These are phyloP conservation scores for Drosophila acutilabella DNA, from an alignment of 2,888 invertebrate genomes.

Conservation along the genomic window DNA sequence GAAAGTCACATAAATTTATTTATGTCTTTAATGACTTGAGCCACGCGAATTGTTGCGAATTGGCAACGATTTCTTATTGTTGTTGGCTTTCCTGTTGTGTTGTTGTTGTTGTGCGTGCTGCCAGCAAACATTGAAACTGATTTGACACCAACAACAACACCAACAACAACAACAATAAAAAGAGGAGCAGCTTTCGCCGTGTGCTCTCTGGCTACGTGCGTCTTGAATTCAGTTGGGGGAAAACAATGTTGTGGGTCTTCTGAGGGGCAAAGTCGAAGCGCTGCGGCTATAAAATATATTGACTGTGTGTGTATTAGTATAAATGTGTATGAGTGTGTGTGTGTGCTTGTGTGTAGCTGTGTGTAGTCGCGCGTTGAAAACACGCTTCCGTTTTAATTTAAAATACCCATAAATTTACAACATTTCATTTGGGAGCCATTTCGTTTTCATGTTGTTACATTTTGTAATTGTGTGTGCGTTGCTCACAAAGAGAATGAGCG, in stretches of 20 bases:
- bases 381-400: constrained; percentile 85
- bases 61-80: constrained; percentile 48
- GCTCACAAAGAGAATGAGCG: constrained; percentile 20
- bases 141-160: constrained; percentile 68
- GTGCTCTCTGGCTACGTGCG: constrained; percentile 65
- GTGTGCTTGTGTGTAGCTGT: constrained; percentile 36
- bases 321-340: constrained; percentile 11
- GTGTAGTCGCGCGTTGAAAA: constrained; percentile 76
- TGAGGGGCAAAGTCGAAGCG: constrained; percentile 40
- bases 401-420: constrained; percentile 85
- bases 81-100: constrained; percentile 27
- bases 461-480: constrained; percentile 72
- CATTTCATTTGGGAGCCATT: constrained; percentile 84
- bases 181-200: constrained; percentile 51
- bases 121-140: constrained; percentile 75
- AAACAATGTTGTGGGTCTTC: constrained; percentile 14
- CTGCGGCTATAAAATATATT: constrained; percentile 74
- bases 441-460: constrained; percentile 75
- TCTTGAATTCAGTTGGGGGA: constrained; percentile 47
- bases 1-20: constrained; percentile 83
- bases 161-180: constrained; percentile 23
- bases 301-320: constrained; percentile 61
- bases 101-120: constrained; percentile 53
- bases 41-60: constrained; percentile 72
- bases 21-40: constrained; percentile 82